Evolutionary conservation across 2,797 vertebrate genomes (phyloP), one percentile per base, ranked within the genome.

Genomic region (Macrochelys suwanniensis): DNA sequence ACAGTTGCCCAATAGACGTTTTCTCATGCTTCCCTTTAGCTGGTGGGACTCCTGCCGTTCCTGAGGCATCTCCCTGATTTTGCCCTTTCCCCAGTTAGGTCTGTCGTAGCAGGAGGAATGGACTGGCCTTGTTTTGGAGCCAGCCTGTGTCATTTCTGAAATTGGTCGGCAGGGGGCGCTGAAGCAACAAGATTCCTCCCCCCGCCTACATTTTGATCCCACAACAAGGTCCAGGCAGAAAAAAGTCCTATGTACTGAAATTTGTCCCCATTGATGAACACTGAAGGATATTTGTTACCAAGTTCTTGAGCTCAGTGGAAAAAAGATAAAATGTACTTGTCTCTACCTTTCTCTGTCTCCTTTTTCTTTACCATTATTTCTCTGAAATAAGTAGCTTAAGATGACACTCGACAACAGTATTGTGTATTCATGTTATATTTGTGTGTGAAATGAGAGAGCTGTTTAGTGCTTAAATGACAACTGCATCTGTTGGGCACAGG

Each of bases 401-500:
- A 4, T 83, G 71, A 26, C 57, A 37, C 42, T 88, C 65, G 54
- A 68, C 85, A 87, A 80, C 33, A 87, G 65, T 83, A 31, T 86
- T 76, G 12, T 57, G 19, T 53, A 16, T 88, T 57, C 28, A 50
- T 49, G 78, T 77, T 92, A 37, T 86, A 50, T 9, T 37, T 51
- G 45, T 45, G 79, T 79, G 78, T 83, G 87, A 82, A 82, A 88
- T 10, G 85, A 84, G 82, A 26, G 56, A 23, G 28, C 49, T 10
- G 49, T 50, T 84, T 25, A 6, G 13, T 7, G 25, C 74, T 71
- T 56, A 8, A 0, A 37, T 54, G 83, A 21, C n/a, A 42, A 76
- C 90, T 50, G 65, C 5, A 0, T 57, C 54, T 49, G 79, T 9
- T 1, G 3, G 65, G 80, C 10, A 4, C 10, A 0, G 1, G 31